phyloP scores from a whole-genome alignment of 2,797 vertebrate genomes.

The Hypotaenidia okinawae region DNA sequence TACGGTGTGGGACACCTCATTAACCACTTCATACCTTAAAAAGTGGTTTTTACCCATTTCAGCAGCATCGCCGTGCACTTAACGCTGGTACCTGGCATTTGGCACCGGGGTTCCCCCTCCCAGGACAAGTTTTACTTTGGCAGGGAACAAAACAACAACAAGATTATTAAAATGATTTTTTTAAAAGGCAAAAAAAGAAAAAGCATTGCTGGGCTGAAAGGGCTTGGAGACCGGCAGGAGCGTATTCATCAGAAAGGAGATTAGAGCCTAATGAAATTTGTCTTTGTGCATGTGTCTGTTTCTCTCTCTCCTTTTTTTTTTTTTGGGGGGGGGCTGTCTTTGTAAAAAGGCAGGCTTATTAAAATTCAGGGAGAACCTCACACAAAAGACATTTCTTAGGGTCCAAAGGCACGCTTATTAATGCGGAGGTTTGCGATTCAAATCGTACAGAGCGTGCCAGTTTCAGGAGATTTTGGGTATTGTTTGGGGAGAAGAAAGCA shows the following conservation, averaged over 20 bases:
- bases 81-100: background rate
- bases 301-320: background rate
- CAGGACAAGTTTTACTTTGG: slow-evolving; percentile 29
- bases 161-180: background rate
- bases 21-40: slow-evolving; percentile 56
- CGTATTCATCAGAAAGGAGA: slow-evolving; percentile 33
- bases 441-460: background rate
- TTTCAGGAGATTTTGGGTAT: slow-evolving; percentile 46
- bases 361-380: slow-evolving; percentile 40
- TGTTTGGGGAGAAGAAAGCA: slow-evolving; percentile 61
- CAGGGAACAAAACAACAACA: slow-evolving; percentile 46
- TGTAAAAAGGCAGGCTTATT: slow-evolving; percentile 48
- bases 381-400: slow-evolving; percentile 37
- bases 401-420: slow-evolving; percentile 37
- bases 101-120: background rate
- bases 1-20: slow-evolving; percentile 5
- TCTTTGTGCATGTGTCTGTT: slow-evolving; percentile 38
- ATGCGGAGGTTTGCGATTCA: background rate
- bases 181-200: background rate
- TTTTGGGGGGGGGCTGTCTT: background rate
- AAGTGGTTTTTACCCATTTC: background rate
- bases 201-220: slow-evolving; percentile 27
- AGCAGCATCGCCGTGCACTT: background rate
- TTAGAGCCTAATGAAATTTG: slow-evolving; percentile 69
- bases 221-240: slow-evolving; percentile 32